Conservation (phyloP, 2,113 vertebrate genomes). For the Lucifuga dentata region DNA sequence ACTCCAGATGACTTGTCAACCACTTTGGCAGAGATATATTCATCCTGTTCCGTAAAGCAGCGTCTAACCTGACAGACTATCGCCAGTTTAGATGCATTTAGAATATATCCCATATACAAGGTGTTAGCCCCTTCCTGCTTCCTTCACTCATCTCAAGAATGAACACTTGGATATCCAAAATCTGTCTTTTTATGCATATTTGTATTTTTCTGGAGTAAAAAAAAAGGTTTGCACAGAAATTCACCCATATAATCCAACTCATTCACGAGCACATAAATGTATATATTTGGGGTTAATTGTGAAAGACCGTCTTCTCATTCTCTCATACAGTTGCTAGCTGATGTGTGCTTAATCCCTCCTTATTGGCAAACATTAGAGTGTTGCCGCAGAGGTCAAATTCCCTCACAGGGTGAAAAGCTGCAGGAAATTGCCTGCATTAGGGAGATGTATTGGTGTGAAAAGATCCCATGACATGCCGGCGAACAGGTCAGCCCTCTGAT, state of each 20-base stretch:
- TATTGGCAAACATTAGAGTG: conserved; percentile 77
- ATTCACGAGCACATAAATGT: no score
- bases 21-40: conserved; percentile 69
- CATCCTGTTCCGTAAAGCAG: conserved; percentile 44
- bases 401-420: conserved; percentile 79
- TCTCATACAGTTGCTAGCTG: conserved; percentile 33
- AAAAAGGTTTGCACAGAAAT: not conserved
- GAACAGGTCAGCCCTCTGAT: conserved; percentile 68
- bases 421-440: conserved; percentile 86
- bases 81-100: conserved; percentile 41
- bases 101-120: conserved; percentile 14
- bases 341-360: conserved; percentile 73
- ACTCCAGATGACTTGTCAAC: conserved; percentile 70
- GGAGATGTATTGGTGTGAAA: conserved; percentile 85
- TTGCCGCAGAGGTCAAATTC: conserved; percentile 77
- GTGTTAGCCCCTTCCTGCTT: conserved; percentile 12
- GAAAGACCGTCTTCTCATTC: conserved; percentile 27
- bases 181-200: not conserved
- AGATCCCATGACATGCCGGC: conserved; percentile 77
- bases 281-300: conserved; percentile 24
- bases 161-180: not conserved
- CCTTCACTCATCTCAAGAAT: conserved; percentile 8
- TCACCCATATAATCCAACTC: no score
- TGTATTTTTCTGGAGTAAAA: not conserved
- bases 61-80: conserved; percentile 45